Evolutionary conservation across 23 tunicate species (phyloP), one percentile per base, ranked within the genome.

Genomic region (Phallusia fumigata): DNA sequence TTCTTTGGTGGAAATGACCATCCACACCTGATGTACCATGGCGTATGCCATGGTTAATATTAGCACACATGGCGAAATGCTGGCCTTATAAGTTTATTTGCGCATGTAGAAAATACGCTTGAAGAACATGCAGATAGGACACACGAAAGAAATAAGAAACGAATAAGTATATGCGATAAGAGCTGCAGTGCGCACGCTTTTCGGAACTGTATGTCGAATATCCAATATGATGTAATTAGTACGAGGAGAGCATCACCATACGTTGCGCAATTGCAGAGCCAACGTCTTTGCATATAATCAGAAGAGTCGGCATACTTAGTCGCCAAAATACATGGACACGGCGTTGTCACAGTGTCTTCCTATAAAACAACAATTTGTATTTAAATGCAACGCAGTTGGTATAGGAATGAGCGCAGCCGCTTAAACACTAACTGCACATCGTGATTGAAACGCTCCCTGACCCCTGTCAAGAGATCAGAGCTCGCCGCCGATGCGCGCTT

Each of bases 191-290:
- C 16, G 44, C 77, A 74, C 36, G 77, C 77, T 15, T 74, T 74
- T 15, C 33, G 77, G 13, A 74, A 74, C 77, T 19, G 33, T 10
- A 74, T 19, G 16, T 74, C 77, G 77, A 74, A 74, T 32, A 74
- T 74, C 77, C 77, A 74, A 34, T 74, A 74, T 31, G 77, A 74
- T 19, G 77, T 74, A 10, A 74, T 34, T 19, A 74, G 16, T 19
- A 74, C 44, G 16, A 74, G 33, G 8, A 74, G 13, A 28, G 77
- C 77, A 11, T 74, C 77, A 10, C 30, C 77, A 32, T 3, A 34
- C 44, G 77, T 74, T 74, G 77, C 10, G 45, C 77, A 74, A 74
- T 74, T 74, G 77, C 77, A 74, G 8, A 74, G 30, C 77, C 77
- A 74, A 74, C 77, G 36, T 19, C 19, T 74, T 74, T 74, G 40